Percentiles rank a stretch among this genome's conserved stretches.
Evolutionary conservation across 2,797 vertebrate genomes (phyloP).

Genomic region (Eulemur rubriventer): DNA sequence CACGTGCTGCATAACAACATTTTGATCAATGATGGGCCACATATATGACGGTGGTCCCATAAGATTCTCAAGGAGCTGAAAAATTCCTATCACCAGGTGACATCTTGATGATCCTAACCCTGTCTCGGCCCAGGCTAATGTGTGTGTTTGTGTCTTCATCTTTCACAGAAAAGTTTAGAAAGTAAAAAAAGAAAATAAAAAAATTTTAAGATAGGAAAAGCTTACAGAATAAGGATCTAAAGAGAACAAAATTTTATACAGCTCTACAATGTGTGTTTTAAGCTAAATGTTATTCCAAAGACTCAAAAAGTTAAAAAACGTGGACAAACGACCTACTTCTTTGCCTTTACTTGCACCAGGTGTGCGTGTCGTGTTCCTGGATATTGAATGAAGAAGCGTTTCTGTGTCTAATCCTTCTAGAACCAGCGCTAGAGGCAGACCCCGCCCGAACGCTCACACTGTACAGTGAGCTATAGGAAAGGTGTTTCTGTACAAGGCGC

Average conservation of each 20-base stretch:
- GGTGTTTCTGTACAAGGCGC: background rate
- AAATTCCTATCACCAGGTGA: too few relatives aligned
- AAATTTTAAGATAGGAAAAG: background rate
- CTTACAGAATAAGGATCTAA: background rate
- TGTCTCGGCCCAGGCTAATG: background rate
- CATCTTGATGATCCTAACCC: background rate
- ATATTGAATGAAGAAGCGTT: background rate
- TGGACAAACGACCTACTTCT: background rate
- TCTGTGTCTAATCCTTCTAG: background rate
- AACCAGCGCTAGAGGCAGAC: background rate
- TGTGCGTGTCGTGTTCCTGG: background rate
- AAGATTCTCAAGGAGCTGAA: background rate
- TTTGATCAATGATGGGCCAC: background rate
- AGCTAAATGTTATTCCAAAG: background rate
- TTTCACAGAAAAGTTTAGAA: background rate
- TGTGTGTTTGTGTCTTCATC: background rate
- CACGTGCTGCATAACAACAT: background rate
- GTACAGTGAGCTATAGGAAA: accelerated
- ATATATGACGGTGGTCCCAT: background rate
- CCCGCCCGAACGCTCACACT: background rate
- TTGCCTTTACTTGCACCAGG: background rate
- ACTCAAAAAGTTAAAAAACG: background rate
- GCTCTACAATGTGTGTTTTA: background rate
- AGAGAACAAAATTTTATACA: background rate
- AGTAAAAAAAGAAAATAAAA: background rate